Conservation (phyloP, 1,140 invertebrate species). For the Listronotus oregonensis region DNA sequence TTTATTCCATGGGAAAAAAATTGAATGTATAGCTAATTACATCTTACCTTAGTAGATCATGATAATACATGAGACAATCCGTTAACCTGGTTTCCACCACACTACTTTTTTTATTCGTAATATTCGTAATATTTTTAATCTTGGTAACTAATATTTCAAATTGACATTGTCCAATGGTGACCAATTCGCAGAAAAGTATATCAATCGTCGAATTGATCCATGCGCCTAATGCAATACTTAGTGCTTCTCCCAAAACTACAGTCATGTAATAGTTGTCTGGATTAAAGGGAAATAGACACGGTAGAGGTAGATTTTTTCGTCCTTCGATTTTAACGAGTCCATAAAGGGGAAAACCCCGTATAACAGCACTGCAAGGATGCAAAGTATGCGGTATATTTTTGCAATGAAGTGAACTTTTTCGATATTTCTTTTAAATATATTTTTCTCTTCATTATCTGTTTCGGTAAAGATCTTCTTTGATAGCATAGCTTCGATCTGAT, state of each 20-base stretch:
- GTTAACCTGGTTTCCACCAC: constrained; percentile 13
- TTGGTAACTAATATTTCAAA: constrained; percentile 37
- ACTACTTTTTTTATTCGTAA: not conserved
- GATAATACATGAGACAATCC: constrained; percentile 33
- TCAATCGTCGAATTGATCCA: constrained; percentile 30
- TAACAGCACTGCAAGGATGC: not conserved
- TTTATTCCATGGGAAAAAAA: no score
- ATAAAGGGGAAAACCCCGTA: constrained; percentile 12
- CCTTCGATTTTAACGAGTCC: constrained; percentile 14
- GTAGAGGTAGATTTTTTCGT: constrained; percentile 28
- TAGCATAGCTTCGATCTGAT: constrained; percentile 10
- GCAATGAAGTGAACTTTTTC: not conserved
- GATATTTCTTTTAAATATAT: not conserved
- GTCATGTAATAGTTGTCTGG: constrained; percentile 24
- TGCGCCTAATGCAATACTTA: constrained; percentile 22
- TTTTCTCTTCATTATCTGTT: not conserved
- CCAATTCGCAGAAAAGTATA: constrained; percentile 18
- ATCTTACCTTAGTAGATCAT: constrained; percentile 28
- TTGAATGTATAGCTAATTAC: no score
- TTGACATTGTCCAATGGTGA: constrained; percentile 11
- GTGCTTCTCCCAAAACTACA: constrained; percentile 20
- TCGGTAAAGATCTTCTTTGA: constrained; percentile 13
- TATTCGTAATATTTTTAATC: constrained; percentile 20
- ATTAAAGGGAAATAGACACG: constrained; percentile 30
- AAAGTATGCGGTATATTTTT: constrained; percentile 1